These are phyloP conservation scores for Amphipyra berbera DNA, from an alignment of 2,888 invertebrate species.

Conservation along the genomic window DNA sequence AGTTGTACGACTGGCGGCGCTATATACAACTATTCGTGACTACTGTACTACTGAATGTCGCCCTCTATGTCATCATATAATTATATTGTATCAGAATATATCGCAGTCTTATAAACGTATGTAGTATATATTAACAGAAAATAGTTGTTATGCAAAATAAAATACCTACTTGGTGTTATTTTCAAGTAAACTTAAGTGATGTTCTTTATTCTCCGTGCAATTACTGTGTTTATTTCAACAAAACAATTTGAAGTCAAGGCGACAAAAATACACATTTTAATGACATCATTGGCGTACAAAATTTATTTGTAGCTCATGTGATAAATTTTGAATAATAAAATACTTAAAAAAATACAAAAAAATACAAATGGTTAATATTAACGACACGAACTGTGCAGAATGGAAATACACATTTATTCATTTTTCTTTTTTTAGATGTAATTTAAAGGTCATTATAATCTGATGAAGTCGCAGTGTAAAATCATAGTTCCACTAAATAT, in stretches of 20 bases:
- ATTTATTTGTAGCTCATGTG: constrained; percentile 53
- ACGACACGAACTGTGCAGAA: constrained; percentile 49
- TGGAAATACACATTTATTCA: constrained; percentile 36
- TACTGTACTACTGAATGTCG: constrained; percentile 22
- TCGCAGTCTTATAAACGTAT: constrained; percentile 44
- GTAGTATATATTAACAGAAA: constrained; percentile 38
- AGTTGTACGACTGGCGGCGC: constrained; percentile 29
- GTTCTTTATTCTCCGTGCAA: constrained; percentile 27
- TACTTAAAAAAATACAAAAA: constrained; percentile 38
- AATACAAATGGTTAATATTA: constrained; percentile 19
- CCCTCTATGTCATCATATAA: constrained; percentile 15
- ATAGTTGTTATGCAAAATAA: constrained; percentile 25
- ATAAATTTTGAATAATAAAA: constrained; percentile 44
- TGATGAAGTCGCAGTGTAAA: constrained; percentile 3
- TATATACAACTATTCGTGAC: constrained; percentile 19
- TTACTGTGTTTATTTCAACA: constrained; percentile 30
- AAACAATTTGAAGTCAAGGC: constrained; percentile 34
- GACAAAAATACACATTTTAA: constrained; percentile 38
- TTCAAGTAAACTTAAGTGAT: constrained; percentile 52
- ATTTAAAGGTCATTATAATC: constrained; percentile 18
- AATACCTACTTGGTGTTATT: constrained; percentile 33
- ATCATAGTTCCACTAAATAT: constrained; percentile 14
- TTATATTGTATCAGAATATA: constrained; percentile 41
- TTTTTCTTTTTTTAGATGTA: constrained; percentile 33
- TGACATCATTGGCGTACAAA: constrained; percentile 52